phyloP scores from a whole-genome alignment of 2,113 vertebrate species.

The Indicator maculatus region DNA sequence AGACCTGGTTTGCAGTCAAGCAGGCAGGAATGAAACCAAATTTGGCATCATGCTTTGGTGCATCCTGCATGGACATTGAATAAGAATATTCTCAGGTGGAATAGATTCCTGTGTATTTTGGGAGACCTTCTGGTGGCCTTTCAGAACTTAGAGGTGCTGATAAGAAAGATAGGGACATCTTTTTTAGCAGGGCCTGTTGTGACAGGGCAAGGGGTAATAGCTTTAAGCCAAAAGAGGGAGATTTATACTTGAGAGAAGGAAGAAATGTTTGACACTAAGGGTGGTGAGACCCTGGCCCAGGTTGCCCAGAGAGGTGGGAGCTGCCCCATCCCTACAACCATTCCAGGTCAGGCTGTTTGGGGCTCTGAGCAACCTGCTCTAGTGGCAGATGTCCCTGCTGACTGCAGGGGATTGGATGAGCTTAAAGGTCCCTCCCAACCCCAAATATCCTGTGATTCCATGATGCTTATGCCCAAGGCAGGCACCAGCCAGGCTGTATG shows the following conservation, averaged over 20 bases:
- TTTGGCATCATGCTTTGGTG: not conserved
- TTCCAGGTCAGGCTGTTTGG: not conserved
- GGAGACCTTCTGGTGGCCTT: not conserved
- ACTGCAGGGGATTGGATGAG: not conserved
- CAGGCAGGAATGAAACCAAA: accelerated
- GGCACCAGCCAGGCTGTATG: not conserved
- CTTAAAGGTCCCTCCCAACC: not conserved
- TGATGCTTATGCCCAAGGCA: not conserved
- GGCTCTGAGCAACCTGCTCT: not conserved
- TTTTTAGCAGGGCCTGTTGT: not conserved
- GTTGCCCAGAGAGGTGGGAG: not conserved
- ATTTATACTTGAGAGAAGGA: not conserved
- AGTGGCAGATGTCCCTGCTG: not conserved
- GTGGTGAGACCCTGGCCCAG: not conserved
- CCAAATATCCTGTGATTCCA: not conserved
- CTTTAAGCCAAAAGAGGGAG: not conserved
- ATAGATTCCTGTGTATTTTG: not conserved
- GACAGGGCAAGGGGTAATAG: not conserved
- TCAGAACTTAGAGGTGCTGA: not conserved
- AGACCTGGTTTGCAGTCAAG: not conserved
- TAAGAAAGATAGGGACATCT: not conserved
- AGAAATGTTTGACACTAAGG: not conserved
- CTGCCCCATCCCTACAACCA: not conserved
- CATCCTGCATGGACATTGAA: not conserved
- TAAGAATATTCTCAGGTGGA: not conserved